Evolutionary conservation across 2,113 vertebrate species (phyloP), one percentile per base, ranked within the genome.

Genomic region (Epinephelus fuscoguttatus): DNA sequence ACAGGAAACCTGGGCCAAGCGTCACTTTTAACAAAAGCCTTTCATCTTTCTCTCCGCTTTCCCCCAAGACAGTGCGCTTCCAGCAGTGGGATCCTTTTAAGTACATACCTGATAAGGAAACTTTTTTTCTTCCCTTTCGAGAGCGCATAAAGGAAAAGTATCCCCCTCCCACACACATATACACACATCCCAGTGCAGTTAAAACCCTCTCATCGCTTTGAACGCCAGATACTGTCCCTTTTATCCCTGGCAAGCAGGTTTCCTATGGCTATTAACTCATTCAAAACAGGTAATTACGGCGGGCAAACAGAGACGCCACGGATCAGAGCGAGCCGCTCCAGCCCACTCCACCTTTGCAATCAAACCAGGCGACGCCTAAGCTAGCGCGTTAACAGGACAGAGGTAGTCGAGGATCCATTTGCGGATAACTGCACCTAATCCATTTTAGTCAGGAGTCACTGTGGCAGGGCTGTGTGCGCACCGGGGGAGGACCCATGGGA

Each of bases 1-100:
- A 97, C 97, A 97, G 97, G 97, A 99, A 99, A 97, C 96, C 96
- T 97, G 97, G 94, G 95, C 95, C 94, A 92, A 97, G 95, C 95
- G 95, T 95, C 93, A 96, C 95, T 95, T 95, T 97, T 96, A 96
- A 97, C 96, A 97, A 97, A 98, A 97, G 96, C 96, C 97, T 98
- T 98, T 98, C 96, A 99, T 99, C 96, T 98, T 94, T 92, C 95
- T 95, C 93, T 94, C 92, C 93, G 94, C 96, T 96, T 95, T 96
- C 82, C 96, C 96, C 94, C 90, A 95, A 97, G 96, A 96, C 96
- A 95, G 94, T 96, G 94, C 86, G 79, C 90, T 95, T 95, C 94
- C 94, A 96, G 95, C 94, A 87, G 94, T 95, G 93, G 93, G 95
- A 94, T 96, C 96, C 96, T 97, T 97, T 97, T 96, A 97, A 97